Evolutionary conservation across 1,140 invertebrate genomes (phyloP).

Genomic region (Pseudomyrmex flavicornis): DNA sequence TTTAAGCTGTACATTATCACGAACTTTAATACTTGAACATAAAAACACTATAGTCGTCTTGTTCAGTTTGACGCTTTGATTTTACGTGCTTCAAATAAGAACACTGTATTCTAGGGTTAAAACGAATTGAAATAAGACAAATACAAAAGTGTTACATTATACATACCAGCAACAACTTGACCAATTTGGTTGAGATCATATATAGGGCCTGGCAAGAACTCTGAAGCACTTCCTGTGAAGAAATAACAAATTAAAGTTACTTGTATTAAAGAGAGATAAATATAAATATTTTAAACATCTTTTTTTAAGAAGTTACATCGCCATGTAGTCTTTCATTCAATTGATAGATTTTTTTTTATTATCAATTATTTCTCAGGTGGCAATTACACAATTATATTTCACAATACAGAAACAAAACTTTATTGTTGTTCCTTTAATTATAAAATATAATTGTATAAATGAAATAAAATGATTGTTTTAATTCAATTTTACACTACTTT

Average conservation of each 20-base stretch:
- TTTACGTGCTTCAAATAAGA: too few species aligned
- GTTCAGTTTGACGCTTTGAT: too few species aligned
- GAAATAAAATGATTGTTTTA: too few species aligned
- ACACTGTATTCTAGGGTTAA: not conserved
- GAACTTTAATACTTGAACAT: too few species aligned
- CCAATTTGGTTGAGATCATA: slow-evolving; percentile 94
- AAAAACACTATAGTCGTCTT: too few species aligned
- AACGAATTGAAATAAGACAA: not conserved
- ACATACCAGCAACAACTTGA: slow-evolving; percentile 93
- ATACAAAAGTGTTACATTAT: slow-evolving; percentile 19
- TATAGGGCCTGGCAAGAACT: slow-evolving; percentile 86
- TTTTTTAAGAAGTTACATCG: slow-evolving; percentile 12
- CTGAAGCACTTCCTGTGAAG: slow-evolving; percentile 83
- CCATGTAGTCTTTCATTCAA: slow-evolving; percentile 25
- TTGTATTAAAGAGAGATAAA: slow-evolving; percentile 44
- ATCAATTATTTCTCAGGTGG: slow-evolving; percentile 10
- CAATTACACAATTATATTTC: slow-evolving; percentile 19
- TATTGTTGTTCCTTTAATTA: too few species aligned
- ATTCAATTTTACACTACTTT: too few species aligned
- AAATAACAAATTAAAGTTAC: slow-evolving; percentile 78
- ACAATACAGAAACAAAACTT: slow-evolving; percentile 10
- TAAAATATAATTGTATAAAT: too few species aligned
- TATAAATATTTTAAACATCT: slow-evolving; percentile 31
- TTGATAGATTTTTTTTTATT: slow-evolving; percentile 9
- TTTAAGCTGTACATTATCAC: too few species aligned